Base-by-base conservation (phyloP, 1,140 invertebrate genomes). In the Sipha flava region DNA sequence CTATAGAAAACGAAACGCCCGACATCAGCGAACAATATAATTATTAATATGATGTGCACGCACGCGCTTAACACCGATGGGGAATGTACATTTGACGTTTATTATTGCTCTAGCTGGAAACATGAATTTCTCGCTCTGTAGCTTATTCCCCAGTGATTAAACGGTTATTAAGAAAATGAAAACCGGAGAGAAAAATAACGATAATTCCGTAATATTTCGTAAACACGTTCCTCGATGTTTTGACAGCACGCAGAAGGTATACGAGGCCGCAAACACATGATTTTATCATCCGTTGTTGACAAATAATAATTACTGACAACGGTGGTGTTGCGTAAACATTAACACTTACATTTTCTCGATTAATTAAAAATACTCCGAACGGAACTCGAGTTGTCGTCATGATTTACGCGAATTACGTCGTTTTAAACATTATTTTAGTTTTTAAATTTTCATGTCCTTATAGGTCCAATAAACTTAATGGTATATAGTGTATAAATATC, bases 161-260 rank as follows among this genome's bases (percentile, higher is more conserved):
- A 77, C n/a, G 49, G 73, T 77, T 77, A 77, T 77, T 77, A 77
- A 57, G 73, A 77, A 77, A 77, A 77, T 77, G 73, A 77, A 77
- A 77, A 57, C 52, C 14, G 45, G 34, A 77, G 52, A 77, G 49
- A 57, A 77, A 77, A 57, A 57, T 77, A 14, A 66, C 62, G 1
- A 62, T 62, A 18, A n/a, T 34, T 34, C n/a, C 14, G 34, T 62
- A 62, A 31, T 23, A 23, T 54, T 26, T 26, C 1, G 21, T 52
- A 52, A n/a, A 57, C 10, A 6, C 29, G 31, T 59, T 3, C 5
- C 34, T 43, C 62, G 37, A 37, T 34, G 43, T 66, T 43, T n/a
- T n/a, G 12, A 37, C 62, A 37, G 62, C 16, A 59, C 5, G 18
- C 14, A 18, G 14, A 18, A 14, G 31, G 18, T 9, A 21, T 14